These are phyloP conservation scores for Pasiphila rectangulata DNA, from an alignment of 2,888 invertebrate species.

Conservation along the genomic window DNA sequence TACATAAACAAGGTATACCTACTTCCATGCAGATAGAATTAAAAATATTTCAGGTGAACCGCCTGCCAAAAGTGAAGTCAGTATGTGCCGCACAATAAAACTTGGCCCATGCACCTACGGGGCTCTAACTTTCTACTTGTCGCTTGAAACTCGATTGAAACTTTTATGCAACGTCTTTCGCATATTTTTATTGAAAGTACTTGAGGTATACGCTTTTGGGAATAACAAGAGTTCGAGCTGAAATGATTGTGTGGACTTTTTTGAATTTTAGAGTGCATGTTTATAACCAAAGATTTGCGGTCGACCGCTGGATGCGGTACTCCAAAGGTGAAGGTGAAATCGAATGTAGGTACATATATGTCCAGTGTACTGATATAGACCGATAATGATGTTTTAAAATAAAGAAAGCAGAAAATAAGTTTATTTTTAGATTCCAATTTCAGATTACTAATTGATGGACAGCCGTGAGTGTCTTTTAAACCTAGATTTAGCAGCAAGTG, in stretches of 20 bases:
- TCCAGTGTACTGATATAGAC: no score
- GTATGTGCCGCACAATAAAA: conserved; percentile 30
- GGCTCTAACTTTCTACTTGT: conserved; percentile 29
- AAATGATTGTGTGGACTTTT: neutral
- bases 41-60: conserved; percentile 21
- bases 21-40: conserved; percentile 3
- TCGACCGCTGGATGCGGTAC: neutral
- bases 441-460: no score
- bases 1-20: no score
- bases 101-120: conserved; percentile 30
- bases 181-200: conserved; percentile 33
- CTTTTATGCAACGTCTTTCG: conserved; percentile 32
- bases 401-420: no score
- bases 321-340: neutral
- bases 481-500: no score
- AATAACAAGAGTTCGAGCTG: conserved; percentile 19
- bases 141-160: conserved; percentile 36
- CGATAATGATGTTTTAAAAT: no score
- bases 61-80: conserved; percentile 22
- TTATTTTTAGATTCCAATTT: no score
- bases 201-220: conserved; percentile 15
- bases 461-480: no score
- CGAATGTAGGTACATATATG: no score
- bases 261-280: conserved; percentile 2
- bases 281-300: neutral